A percentile compares a stretch with the other conserved stretches of the same genome.
These are phyloP conservation scores for Caenorhabditis imperialis DNA, from an alignment of 2,888 invertebrate genomes.

Conservation along the genomic window DNA sequence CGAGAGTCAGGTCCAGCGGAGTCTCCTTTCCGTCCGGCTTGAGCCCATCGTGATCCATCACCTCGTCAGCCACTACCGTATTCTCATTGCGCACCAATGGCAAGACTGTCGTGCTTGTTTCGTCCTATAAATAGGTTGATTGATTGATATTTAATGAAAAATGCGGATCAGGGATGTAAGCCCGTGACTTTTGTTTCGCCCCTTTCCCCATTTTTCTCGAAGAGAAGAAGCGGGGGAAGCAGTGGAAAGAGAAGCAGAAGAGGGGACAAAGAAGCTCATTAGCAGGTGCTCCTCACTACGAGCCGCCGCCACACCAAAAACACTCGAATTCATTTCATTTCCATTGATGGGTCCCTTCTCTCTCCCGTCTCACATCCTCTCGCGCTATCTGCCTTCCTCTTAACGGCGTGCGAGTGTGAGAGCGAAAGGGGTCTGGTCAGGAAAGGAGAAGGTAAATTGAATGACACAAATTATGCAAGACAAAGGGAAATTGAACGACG, in stretches of 20 bases:
- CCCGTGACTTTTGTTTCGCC: background rate
- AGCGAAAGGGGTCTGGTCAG: conserved; percentile 38
- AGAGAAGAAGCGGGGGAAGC: conserved; percentile 15
- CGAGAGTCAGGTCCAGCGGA: conserved; percentile 64
- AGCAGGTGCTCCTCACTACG: conserved; percentile 47
- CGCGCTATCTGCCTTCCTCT: conserved; percentile 10
- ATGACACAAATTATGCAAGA: conserved; percentile 56
- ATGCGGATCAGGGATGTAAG: no score
- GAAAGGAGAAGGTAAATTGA: conserved; percentile 54
- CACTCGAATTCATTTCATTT: conserved; percentile 56
- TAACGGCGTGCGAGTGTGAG: conserved; percentile 17
- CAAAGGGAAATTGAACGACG: conserved; percentile 52
- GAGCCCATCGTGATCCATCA: conserved; percentile 39
- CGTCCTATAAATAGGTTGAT: conserved; percentile 25
- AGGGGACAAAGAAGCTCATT: conserved; percentile 57
- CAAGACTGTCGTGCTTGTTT: conserved; percentile 8
- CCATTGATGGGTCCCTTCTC: conserved; percentile 50
- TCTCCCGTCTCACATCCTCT: conserved; percentile 5
- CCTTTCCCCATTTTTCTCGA: conserved; percentile 6
- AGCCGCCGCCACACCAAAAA: conserved; percentile 44
- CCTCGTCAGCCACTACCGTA: conserved; percentile 35
- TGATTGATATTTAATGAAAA: conserved; percentile 1
- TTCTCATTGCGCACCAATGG: conserved; percentile 33
- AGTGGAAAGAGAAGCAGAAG: conserved; percentile 11
- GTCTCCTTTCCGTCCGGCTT: conserved; percentile 52